Base-by-base conservation (phyloP, 2,888 invertebrate genomes). In the Coelopa pilipes region DNA sequence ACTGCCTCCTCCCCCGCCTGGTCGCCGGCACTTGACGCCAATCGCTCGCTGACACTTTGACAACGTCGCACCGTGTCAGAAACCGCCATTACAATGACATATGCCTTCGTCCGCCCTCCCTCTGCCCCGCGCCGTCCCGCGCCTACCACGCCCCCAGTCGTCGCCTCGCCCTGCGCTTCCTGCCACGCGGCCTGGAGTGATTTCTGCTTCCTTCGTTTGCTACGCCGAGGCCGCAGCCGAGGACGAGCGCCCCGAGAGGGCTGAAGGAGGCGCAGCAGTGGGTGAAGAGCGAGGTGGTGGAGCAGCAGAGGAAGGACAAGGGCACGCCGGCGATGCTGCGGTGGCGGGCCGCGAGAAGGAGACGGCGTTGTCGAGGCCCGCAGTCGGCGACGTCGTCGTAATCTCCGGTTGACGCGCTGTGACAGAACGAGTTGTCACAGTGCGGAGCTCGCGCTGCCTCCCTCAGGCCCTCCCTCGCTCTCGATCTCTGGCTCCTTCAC, bases 391-490 rank as follows among this genome's bases (percentile, higher is more conserved):
- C 57, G 57, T 47, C 57, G 57, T 47, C 57, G 45, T 69, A 46
- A 69, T 69, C 55, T 34, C 47, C 17, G 17, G 45, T 21, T 57
- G 21, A 55, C 46, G 24, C 19, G 46, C 24, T 70, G 70, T 57
- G 59, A 59, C 70, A 65, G 65, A 65, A 65, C n/a, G 65, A 65
- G 65, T 65, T 65, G 46, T 65, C 65, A 65, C 17, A 65, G 46
- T 65, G 45, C 65, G 45, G 19, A 4, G n/a, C n/a, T n/a, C n/a
- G n/a, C n/a, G n/a, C n/a, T n/a, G n/a, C n/a, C n/a, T n/a, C n/a
- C n/a, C n/a, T n/a, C n/a, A n/a, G 34, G 34, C 34, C 7, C 4
- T 7, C 34, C 4, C 34, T 34, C 34, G 34, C 34, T 34, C 34
- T 2, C 34, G 2, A 2, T 34, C 34, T 7, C 34, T 34, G 4